These are phyloP conservation scores for Perccottus glenii DNA, from an alignment of 2,113 vertebrate genomes.

Conservation along the genomic window DNA sequence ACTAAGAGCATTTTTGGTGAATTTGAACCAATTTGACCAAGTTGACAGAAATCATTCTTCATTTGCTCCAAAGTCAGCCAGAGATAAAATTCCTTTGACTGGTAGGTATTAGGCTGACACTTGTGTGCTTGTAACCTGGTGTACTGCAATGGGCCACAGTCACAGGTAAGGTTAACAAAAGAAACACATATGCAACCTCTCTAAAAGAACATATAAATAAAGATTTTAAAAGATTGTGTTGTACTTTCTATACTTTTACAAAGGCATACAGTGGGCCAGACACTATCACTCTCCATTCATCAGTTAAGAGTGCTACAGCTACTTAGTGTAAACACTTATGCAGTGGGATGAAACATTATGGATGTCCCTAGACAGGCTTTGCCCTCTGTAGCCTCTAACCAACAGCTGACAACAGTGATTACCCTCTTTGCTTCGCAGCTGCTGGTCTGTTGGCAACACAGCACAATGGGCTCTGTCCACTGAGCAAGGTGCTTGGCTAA, in stretches of 20 bases:
- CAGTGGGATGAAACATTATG: slow-evolving; percentile 58
- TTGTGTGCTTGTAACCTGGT: background rate
- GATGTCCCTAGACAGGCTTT: slow-evolving; percentile 54
- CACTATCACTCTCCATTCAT: slow-evolving; percentile 37
- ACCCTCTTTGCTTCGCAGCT: slow-evolving; percentile 57
- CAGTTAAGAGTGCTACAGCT: slow-evolving; percentile 32
- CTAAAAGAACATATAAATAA: background rate
- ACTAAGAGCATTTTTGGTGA: too few relatives aligned
- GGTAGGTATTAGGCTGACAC: background rate
- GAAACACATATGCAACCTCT: too few relatives aligned
- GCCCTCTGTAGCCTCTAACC: slow-evolving; percentile 53
- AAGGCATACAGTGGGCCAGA: slow-evolving; percentile 20
- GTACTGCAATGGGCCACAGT: slow-evolving; percentile 14
- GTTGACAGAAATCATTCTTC: too few relatives aligned
- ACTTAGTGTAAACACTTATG: slow-evolving; percentile 57
- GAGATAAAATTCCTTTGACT: too few relatives aligned
- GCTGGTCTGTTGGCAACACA: slow-evolving; percentile 40
- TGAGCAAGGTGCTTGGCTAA: slow-evolving; percentile 42
- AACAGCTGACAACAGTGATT: slow-evolving; percentile 68
- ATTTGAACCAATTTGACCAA: too few relatives aligned
- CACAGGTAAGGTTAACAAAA: slow-evolving; percentile 27
- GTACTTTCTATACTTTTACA: background rate
- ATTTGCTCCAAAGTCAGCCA: too few relatives aligned
- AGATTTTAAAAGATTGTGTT: too few relatives aligned
- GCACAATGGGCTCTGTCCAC: slow-evolving; percentile 30